A percentile compares a stretch with the other conserved stretches of the same genome.
Evolutionary conservation across 2,888 invertebrate genomes (phyloP).

Genomic region (Epirrhoe tristata): DNA sequence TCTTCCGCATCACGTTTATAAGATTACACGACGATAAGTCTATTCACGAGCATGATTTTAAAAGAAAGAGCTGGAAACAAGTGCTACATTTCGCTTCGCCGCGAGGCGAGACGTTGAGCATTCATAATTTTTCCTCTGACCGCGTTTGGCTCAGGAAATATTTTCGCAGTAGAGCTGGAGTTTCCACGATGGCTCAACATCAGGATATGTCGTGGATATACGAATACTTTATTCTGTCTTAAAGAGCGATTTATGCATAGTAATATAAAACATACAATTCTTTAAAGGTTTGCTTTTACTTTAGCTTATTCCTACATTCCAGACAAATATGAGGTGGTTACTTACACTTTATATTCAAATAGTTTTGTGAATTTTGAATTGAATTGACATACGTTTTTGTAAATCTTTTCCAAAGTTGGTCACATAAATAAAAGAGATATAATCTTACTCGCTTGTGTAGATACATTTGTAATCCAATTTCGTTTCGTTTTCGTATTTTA

Average conservation of each 20-base stretch:
- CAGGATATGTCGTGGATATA: slow-evolving; percentile 5
- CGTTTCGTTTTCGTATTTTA: neutral
- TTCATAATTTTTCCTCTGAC: slow-evolving; percentile 46
- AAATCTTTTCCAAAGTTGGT: too few species aligned
- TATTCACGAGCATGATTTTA: slow-evolving; percentile 24
- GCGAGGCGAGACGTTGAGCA: slow-evolving; percentile 36
- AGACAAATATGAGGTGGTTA: too few species aligned
- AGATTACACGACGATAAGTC: slow-evolving; percentile 28
- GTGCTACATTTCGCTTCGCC: slow-evolving; percentile 37
- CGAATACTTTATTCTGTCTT: neutral
- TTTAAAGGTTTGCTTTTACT: neutral
- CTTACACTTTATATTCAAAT: too few species aligned
- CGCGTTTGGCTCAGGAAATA: slow-evolving; percentile 40
- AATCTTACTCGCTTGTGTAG: too few species aligned
- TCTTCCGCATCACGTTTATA: slow-evolving; percentile 32
- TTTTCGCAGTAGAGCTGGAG: slow-evolving; percentile 30
- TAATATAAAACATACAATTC: neutral
- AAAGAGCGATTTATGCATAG: neutral
- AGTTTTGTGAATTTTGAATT: too few species aligned
- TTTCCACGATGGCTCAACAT: slow-evolving; percentile 9
- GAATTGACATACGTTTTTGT: too few species aligned
- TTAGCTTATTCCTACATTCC: neutral
- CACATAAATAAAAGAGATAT: too few species aligned
- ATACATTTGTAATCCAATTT: too few species aligned
- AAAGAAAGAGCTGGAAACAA: slow-evolving; percentile 35